Evolutionary conservation across 2,113 vertebrate species (phyloP), one percentile per base, ranked within the genome.

Genomic region (Speoplatyrhinus poulsoni): DNA sequence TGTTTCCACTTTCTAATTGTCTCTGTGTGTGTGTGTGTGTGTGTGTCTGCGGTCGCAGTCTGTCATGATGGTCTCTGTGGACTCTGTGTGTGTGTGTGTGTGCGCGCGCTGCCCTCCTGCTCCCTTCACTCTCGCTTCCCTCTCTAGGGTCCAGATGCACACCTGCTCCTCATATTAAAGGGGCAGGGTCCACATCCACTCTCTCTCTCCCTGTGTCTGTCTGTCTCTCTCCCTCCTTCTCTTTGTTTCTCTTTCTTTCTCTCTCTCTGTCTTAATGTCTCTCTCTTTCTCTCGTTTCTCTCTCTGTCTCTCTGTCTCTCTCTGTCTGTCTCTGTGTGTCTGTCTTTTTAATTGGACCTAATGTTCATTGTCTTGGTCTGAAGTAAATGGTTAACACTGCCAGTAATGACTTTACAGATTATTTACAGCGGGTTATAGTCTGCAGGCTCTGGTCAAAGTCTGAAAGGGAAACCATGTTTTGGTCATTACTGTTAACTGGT

Each of bases 91-190:
- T 80, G 73, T 86, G 77, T 65, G 67, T 85, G 69, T 81, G 80
- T 63, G 58, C 65, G 7, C n/a, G 2, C 3, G 1, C 19, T 26
- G 9, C 56, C 32, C 56, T 46, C 46, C 54, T 17, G 69, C 75
- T 73, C 69, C 79, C 68, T 66, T 62, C 7, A 6, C 53, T 83
- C 76, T 82, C 80, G 53, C 17, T 7, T 49, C 17, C 5, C 41
- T 26, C 70, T 87, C 87, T 80, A 77, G 90, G 88, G 86, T 86
- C 83, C 81, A 84, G 73, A 84, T 80, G 80, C 65, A 75, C 91
- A 92, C 89, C 90, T 92, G 91, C 91, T 90, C 84, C 84, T 55
- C 26, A 46, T 73, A 83, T 76, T 59, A 69, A 63, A 77, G 72
- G 67, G 65, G 36, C 77, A 67, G 80, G 82, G 84, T 65, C 36